These are phyloP conservation scores for Pionites leucogaster DNA, from an alignment of 2,113 vertebrate genomes.

Conservation along the genomic window DNA sequence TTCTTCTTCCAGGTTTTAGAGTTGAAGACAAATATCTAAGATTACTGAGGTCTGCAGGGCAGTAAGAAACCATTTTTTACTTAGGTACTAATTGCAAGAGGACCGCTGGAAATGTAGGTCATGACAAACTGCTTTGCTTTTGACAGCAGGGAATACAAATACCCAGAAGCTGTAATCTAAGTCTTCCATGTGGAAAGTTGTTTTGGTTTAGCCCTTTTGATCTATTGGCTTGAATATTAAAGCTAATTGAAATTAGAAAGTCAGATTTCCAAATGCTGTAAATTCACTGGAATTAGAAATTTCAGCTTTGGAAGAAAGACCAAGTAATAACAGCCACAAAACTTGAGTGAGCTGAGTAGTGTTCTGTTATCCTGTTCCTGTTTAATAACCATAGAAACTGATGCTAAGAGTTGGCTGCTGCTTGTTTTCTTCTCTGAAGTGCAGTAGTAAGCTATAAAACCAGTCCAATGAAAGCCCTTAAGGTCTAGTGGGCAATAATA, in stretches of 20 bases:
- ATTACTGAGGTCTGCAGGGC: neutral
- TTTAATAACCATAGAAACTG: neutral
- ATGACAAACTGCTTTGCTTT: neutral
- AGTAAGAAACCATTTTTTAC: neutral
- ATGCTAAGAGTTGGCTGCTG: neutral
- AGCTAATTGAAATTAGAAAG: neutral
- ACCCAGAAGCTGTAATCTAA: neutral
- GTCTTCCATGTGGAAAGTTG: neutral
- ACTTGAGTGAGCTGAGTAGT: neutral
- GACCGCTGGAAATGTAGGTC: neutral
- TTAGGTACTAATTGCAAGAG: neutral
- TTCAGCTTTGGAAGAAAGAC: neutral
- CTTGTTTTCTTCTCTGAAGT: neutral
- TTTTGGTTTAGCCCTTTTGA: neutral
- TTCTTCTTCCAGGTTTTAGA: neutral
- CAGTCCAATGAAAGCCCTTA: constrained; percentile 33
- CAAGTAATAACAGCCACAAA: neutral
- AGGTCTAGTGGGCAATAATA: constrained; percentile 60
- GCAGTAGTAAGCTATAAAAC: constrained; percentile 52
- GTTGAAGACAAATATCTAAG: neutral
- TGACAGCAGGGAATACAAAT: neutral
- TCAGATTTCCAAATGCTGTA: neutral
- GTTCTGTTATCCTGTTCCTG: neutral
- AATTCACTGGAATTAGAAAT: neutral
- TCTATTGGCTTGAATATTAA: neutral